Conservation (phyloP, 2,888 invertebrate species). For the Operophtera brumata region DNA sequence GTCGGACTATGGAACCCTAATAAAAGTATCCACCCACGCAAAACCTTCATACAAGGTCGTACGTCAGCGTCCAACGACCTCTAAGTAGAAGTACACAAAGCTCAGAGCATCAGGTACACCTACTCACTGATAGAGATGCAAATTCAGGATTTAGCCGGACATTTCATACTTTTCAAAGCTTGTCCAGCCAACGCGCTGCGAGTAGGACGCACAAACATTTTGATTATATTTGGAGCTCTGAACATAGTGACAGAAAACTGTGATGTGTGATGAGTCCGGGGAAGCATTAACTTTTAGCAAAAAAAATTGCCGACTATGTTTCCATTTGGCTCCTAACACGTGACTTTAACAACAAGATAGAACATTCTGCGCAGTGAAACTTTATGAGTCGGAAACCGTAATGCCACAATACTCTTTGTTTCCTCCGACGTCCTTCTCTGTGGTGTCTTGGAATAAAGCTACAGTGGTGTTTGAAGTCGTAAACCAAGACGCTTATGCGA, state of each 20-base stretch:
- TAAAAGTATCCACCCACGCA: conserved; percentile 26
- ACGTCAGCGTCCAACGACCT: conserved; percentile 23
- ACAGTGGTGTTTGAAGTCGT: neutral
- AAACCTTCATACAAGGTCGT: conserved; percentile 31
- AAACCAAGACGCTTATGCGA: neutral
- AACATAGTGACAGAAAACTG: too few species aligned
- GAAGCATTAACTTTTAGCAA: too few species aligned
- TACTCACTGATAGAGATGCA: conserved; percentile 1
- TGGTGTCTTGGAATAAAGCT: conserved; percentile 7
- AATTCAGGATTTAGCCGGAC: neutral
- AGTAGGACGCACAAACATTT: neutral
- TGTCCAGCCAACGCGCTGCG: neutral
- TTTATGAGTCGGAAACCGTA: conserved; percentile 47
- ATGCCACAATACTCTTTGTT: conserved; percentile 32
- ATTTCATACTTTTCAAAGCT: neutral
- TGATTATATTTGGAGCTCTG: too few species aligned
- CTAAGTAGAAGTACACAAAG: neutral
- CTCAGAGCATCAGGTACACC: neutral
- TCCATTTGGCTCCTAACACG: too few species aligned
- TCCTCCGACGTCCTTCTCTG: conserved; percentile 20
- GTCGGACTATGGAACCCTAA: neutral
- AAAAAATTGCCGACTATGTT: too few species aligned
- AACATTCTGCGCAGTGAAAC: conserved; percentile 29
- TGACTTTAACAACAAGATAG: too few species aligned
- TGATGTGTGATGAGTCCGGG: too few species aligned